These are phyloP conservation scores for Lordiphosa stackelbergi DNA, from an alignment of 1,140 invertebrate species.

Conservation along the genomic window DNA sequence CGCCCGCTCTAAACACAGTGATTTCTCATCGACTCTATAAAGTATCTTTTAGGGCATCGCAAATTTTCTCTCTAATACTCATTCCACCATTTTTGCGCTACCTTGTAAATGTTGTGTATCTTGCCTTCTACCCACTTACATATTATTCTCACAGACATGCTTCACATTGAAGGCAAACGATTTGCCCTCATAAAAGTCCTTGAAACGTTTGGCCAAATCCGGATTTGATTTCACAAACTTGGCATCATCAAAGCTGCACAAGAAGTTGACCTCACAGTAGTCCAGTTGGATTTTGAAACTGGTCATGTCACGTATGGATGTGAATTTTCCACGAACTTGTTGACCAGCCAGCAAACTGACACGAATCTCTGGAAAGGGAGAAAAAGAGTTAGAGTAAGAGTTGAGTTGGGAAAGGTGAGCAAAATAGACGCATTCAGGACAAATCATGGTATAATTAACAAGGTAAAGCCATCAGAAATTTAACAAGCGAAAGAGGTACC, in stretches of 20 bases:
- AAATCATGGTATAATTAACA: too few species aligned
- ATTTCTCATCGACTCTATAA: too few species aligned
- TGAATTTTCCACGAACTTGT: constrained; percentile 66
- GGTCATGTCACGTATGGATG: constrained; percentile 60
- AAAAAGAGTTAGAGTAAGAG: neutral
- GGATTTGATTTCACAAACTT: constrained; percentile 72
- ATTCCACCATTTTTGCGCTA: too few species aligned
- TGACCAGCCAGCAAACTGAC: constrained; percentile 64
- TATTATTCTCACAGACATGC: constrained; percentile 72
- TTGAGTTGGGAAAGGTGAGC: too few species aligned
- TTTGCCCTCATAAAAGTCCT: constrained; percentile 68
- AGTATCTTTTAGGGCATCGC: too few species aligned
- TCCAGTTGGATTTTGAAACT: constrained; percentile 69
- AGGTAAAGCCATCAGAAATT: too few species aligned
- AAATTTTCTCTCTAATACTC: too few species aligned
- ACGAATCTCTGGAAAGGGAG: constrained; percentile 46
- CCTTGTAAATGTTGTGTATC: too few species aligned
- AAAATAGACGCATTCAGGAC: too few species aligned
- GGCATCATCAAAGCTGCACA: constrained; percentile 67
- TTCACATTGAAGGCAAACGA: constrained; percentile 63
- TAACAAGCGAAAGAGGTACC: too few species aligned
- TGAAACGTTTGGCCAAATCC: constrained; percentile 58
- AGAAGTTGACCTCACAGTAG: constrained; percentile 54
- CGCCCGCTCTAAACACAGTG: too few species aligned
- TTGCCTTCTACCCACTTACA: constrained; percentile 46